Percentiles rank a stretch among this genome's conserved stretches.
Conservation (phyloP, 2,888 invertebrate genomes). For the Chalcosyrphus nemorum region DNA sequence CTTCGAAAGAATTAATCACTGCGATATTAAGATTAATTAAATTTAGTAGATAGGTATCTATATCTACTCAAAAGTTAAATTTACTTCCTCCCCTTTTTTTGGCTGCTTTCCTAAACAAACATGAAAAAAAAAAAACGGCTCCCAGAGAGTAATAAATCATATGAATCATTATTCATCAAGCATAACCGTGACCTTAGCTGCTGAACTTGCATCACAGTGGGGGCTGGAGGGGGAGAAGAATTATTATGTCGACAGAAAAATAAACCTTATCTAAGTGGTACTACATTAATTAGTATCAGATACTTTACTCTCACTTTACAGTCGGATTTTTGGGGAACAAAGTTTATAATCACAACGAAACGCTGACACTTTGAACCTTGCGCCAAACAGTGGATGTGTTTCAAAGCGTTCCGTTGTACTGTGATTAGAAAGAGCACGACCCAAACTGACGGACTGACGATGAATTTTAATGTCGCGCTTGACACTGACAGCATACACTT, state of each 20-base stretch:
- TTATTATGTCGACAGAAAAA: no score
- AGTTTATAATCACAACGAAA: constrained; percentile 12
- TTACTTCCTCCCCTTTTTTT: neutral
- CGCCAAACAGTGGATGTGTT: neutral
- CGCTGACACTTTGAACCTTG: neutral
- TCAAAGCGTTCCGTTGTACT: neutral
- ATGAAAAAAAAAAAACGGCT: constrained; percentile 14
- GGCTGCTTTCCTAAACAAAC: constrained; percentile 9
- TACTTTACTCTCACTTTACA: constrained; percentile 19
- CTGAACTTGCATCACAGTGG: constrained; percentile 41
- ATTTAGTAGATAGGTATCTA: constrained; percentile 35
- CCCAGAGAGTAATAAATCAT: constrained; percentile 60
- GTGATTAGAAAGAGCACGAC: constrained; percentile 3
- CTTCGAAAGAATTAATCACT: constrained; percentile 36
- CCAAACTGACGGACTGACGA: neutral
- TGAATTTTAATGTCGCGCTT: neutral
- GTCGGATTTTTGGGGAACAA: constrained; percentile 29
- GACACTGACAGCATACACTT: neutral
- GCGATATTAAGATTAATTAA: constrained; percentile 32
- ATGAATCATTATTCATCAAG: constrained; percentile 68
- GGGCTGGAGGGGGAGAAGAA: constrained; percentile 9
- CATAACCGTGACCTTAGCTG: constrained; percentile 50
- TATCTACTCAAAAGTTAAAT: constrained; percentile 11
- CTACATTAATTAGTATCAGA: constrained; percentile 40
- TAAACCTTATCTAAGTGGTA: constrained; percentile 33